phyloP scores from a whole-genome alignment of 2,113 vertebrate species.

The Tachycineta bicolor region DNA sequence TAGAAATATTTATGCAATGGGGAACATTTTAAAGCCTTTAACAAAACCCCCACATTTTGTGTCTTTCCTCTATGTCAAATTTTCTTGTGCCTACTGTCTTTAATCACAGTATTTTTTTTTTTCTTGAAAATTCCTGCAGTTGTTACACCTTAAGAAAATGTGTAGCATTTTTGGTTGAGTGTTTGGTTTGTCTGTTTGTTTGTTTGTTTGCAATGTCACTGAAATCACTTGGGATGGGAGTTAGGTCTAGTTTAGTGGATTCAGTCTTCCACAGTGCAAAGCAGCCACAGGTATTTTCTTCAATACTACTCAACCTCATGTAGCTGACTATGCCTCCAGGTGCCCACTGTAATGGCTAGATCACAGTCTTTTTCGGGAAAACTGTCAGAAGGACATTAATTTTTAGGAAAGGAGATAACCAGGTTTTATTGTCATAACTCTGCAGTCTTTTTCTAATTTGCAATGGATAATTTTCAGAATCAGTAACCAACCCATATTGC shows the following conservation, averaged over 20 bases:
- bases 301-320: background rate
- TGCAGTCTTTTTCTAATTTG: background rate
- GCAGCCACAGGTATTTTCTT: background rate
- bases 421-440: background rate
- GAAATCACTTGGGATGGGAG: background rate
- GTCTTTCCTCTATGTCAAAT: background rate
- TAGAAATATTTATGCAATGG: background rate
- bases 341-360: background rate
- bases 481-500: background rate
- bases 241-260: background rate
- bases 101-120: background rate
- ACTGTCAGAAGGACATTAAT: background rate
- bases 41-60: background rate
- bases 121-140: background rate
- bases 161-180: too few species aligned
- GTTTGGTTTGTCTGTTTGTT: too few species aligned
- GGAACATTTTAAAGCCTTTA: background rate
- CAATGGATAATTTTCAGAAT: background rate
- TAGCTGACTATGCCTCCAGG: background rate
- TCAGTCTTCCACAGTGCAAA: background rate
- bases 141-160: background rate
- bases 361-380: background rate
- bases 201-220: background rate
- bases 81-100: background rate
- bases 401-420: background rate